These are phyloP conservation scores for Cryptocheilus praepositus DNA, from an alignment of 2,888 invertebrate species.

Conservation along the genomic window DNA sequence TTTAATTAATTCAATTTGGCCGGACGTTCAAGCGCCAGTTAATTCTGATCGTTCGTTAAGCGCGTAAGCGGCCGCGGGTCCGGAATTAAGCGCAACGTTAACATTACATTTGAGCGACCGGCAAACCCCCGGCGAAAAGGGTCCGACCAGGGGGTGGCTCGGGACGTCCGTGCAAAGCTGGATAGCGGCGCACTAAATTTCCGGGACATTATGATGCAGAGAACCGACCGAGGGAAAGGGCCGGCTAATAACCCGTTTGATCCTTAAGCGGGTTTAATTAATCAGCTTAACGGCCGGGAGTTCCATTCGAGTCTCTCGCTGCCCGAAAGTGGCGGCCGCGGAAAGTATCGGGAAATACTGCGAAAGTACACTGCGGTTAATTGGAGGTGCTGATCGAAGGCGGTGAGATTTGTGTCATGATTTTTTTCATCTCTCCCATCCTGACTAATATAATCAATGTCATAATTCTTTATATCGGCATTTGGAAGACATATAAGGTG, in stretches of 20 bases:
- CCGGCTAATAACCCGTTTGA: slow-evolving; percentile 4
- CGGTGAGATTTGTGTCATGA: no score
- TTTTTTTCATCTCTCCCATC: no score
- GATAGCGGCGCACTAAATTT: neutral
- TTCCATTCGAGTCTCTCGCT: slow-evolving; percentile 4
- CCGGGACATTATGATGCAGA: slow-evolving; percentile 17
- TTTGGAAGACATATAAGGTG: no score
- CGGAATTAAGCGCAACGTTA: slow-evolving; percentile 25
- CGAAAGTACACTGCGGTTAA: no score
- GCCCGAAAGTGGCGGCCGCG: slow-evolving; percentile 7
- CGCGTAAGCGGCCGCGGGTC: slow-evolving; percentile 5
- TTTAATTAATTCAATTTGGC: slow-evolving; percentile 45
- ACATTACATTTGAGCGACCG: slow-evolving; percentile 20
- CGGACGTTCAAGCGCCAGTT: slow-evolving; percentile 26
- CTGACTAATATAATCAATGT: no score
- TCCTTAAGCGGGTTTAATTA: slow-evolving; percentile 6
- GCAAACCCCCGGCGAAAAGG: no score
- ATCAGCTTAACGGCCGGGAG: slow-evolving; percentile 5
- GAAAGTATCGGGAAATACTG: slow-evolving; percentile 19
- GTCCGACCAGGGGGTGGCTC: neutral
- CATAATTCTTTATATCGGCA: no score
- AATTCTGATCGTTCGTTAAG: slow-evolving; percentile 37
- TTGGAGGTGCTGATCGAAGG: no score
- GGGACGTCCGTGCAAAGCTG: slow-evolving; percentile 6
- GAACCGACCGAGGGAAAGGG: neutral